Evolutionary conservation across 2,797 vertebrate species (phyloP).

Genomic region (Myotis planiceps): DNA sequence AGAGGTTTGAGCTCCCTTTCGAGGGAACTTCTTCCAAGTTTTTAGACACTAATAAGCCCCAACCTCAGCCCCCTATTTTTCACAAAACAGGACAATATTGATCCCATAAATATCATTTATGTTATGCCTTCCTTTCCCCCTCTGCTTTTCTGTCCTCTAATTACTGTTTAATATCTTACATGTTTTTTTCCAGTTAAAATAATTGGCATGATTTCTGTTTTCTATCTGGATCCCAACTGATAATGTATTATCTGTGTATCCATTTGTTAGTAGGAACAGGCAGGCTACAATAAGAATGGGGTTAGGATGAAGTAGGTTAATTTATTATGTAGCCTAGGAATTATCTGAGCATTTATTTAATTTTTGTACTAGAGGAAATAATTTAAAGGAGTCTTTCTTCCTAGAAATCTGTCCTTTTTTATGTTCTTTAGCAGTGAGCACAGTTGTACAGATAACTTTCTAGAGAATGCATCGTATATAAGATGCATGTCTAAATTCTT

Average conservation of each 20-base stretch:
- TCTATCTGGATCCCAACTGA: neutral
- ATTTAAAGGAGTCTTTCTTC: neutral
- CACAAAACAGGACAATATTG: neutral
- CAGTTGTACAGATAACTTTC: neutral
- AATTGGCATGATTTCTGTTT: neutral
- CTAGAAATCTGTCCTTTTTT: neutral
- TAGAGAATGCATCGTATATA: neutral
- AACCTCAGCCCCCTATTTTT: neutral
- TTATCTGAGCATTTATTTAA: neutral
- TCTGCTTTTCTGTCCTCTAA: neutral
- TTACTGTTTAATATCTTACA: neutral
- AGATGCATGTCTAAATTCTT: neutral
- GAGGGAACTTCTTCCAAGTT: neutral
- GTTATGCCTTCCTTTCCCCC: neutral
- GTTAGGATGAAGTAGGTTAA: neutral
- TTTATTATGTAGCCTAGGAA: neutral
- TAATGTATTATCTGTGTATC: neutral
- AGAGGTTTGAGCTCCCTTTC: neutral
- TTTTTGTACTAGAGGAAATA: neutral
- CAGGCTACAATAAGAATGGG: accelerated
- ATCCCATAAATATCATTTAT: neutral
- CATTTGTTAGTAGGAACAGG: neutral
- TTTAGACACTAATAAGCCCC: neutral
- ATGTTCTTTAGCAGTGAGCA: neutral
- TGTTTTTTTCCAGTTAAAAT: neutral